Conservation (phyloP, 1,140 invertebrate genomes). For the Holcopasites calliopsidis region DNA sequence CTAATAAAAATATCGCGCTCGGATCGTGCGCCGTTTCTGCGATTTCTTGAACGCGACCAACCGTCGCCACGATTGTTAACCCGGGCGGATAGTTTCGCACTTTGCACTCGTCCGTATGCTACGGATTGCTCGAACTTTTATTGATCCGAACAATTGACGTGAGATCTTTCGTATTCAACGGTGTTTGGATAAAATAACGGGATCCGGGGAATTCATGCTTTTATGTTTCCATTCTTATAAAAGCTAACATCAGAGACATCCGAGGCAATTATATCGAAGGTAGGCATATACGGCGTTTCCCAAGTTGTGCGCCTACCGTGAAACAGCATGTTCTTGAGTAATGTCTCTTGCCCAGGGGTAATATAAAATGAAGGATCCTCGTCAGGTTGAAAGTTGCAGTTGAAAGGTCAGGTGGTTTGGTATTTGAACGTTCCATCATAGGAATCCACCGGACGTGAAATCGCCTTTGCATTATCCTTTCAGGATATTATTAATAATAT, state of each 20-base stretch:
- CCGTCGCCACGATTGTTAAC: background rate
- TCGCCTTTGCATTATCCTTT: too few relatives aligned
- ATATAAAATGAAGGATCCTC: background rate
- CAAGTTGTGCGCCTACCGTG: too few relatives aligned
- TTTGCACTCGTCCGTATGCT: background rate
- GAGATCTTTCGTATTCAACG: background rate
- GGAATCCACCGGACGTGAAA: background rate
- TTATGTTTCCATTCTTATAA: too few relatives aligned
- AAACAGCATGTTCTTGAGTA: background rate
- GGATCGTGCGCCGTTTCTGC: conserved; percentile 2
- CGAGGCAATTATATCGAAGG: too few relatives aligned
- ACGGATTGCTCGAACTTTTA: background rate
- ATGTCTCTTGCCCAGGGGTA: background rate
- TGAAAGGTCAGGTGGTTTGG: background rate
- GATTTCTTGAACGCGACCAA: background rate
- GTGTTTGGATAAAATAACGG: too few relatives aligned
- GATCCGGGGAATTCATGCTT: too few relatives aligned
- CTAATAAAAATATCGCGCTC: background rate
- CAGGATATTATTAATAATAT: too few relatives aligned
- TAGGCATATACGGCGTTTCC: too few relatives aligned
- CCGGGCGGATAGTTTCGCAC: too few relatives aligned
- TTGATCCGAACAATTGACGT: background rate
- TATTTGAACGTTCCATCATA: too few relatives aligned
- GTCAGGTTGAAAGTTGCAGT: background rate
- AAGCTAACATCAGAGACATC: too few relatives aligned